A percentile compares a stretch with the other conserved stretches of the same genome.
Evolutionary conservation across 2,888 invertebrate genomes (phyloP).

Genomic region (Conistra vaccinii): DNA sequence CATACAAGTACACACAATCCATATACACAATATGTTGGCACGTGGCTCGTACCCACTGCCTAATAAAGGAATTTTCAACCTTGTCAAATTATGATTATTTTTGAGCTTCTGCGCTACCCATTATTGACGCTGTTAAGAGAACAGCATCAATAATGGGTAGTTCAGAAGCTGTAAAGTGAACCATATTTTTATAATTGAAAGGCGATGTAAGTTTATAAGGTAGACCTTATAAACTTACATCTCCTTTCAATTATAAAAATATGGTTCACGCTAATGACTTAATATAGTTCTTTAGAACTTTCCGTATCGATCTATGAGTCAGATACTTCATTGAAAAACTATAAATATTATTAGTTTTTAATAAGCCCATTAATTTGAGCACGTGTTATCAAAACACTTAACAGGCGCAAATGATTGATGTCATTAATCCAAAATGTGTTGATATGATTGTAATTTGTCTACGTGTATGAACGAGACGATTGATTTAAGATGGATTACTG

Average conservation of each 20-base stretch:
- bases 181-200: too few species aligned
- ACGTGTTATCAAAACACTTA: slow-evolving; percentile 55
- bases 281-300: slow-evolving; percentile 32
- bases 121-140: background rate
- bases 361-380: slow-evolving; percentile 39
- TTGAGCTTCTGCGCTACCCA: background rate
- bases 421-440: slow-evolving; percentile 59
- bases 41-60: background rate
- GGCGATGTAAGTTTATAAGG: too few species aligned
- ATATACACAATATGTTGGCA: too few species aligned
- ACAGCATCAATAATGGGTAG: too few species aligned
- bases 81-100: background rate
- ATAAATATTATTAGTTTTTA: slow-evolving; percentile 55
- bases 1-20: too few species aligned
- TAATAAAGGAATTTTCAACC: background rate
- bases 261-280: background rate
- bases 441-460: slow-evolving; percentile 50
- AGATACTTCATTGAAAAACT: slow-evolving; percentile 35
- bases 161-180: too few species aligned
- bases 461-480: slow-evolving; percentile 23
- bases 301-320: slow-evolving; percentile 2
- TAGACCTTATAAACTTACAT: too few species aligned
- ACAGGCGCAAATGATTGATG: slow-evolving; percentile 44
- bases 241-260: background rate
- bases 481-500: slow-evolving; percentile 48